Conservation (phyloP, 2,113 vertebrate species). For the Pteronura brasiliensis region DNA sequence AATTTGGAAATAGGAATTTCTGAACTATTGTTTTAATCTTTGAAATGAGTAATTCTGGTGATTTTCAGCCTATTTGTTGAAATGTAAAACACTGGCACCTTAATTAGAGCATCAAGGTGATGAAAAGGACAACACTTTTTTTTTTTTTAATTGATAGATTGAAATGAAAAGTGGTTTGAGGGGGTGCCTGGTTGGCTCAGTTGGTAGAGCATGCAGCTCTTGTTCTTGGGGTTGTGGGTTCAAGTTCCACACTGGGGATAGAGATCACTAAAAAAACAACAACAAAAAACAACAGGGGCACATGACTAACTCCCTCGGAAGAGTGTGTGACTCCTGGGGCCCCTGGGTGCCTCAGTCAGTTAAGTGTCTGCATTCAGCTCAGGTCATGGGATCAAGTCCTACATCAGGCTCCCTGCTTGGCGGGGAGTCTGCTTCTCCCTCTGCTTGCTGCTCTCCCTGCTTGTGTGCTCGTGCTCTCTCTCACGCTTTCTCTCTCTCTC, state of each 20-base stretch:
- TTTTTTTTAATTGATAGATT: background rate
- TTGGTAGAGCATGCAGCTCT: background rate
- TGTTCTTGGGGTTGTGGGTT: background rate
- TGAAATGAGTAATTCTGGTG: background rate
- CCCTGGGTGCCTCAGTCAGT: too few relatives aligned
- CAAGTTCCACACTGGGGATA: background rate
- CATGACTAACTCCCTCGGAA: too few relatives aligned
- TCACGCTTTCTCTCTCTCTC: accelerated
- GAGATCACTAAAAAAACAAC: background rate
- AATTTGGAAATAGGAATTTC: background rate
- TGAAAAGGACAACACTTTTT: background rate
- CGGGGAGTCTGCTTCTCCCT: too few relatives aligned
- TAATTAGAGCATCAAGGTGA: background rate
- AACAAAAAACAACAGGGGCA: background rate
- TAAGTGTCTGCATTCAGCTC: too few relatives aligned
- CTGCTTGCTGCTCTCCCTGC: background rate
- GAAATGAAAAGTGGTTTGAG: background rate
- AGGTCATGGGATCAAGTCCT: too few relatives aligned
- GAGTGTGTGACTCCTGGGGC: too few relatives aligned
- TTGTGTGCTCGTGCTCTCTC: background rate
- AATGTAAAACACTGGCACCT: background rate
- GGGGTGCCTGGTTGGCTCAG: background rate
- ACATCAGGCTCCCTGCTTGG: too few relatives aligned
- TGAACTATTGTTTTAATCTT: background rate
- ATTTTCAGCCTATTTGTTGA: background rate